Percentiles rank a stretch among this genome's conserved stretches.
phyloP scores from a whole-genome alignment of 2,113 vertebrate genomes.

The Lophochroa leadbeateri region DNA sequence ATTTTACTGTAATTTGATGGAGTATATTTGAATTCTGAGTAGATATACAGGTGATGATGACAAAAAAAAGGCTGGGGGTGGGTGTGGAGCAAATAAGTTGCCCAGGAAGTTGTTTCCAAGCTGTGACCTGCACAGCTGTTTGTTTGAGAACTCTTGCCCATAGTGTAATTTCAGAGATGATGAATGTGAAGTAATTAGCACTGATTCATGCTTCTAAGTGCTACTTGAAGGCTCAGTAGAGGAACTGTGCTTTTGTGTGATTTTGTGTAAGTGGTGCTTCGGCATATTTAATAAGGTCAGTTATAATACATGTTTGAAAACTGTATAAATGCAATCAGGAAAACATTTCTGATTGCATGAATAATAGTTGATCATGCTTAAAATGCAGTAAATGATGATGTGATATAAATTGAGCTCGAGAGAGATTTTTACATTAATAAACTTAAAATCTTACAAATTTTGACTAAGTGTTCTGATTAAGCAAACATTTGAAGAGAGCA shows the following conservation, averaged over 20 bases:
- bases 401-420: conserved; percentile 64
- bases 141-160: conserved; percentile 38
- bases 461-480: conserved; percentile 58
- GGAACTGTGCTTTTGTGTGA: conserved; percentile 57
- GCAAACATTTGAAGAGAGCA: conserved; percentile 28
- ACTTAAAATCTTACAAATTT: conserved; percentile 52
- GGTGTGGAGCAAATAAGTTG: neutral
- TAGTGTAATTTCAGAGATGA: conserved; percentile 42
- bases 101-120: neutral
- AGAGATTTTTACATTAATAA: conserved; percentile 68
- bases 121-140: conserved; percentile 58
- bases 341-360: conserved; percentile 79
- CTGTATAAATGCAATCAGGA: conserved; percentile 71
- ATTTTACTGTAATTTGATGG: neutral
- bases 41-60: neutral
- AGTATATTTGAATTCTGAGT: neutral
- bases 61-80: neutral
- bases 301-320: conserved; percentile 75
- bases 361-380: conserved; percentile 71
- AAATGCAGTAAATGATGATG: conserved; percentile 69
- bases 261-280: conserved; percentile 60
- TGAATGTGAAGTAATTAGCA: conserved; percentile 62
- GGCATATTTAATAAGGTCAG: conserved; percentile 77
- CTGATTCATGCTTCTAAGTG: conserved; percentile 61
- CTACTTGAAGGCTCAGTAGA: conserved; percentile 39